Evolutionary conservation across 2,113 vertebrate genomes (phyloP), one percentile per base, ranked within the genome.

Genomic region (Amphilophus citrinellus): DNA sequence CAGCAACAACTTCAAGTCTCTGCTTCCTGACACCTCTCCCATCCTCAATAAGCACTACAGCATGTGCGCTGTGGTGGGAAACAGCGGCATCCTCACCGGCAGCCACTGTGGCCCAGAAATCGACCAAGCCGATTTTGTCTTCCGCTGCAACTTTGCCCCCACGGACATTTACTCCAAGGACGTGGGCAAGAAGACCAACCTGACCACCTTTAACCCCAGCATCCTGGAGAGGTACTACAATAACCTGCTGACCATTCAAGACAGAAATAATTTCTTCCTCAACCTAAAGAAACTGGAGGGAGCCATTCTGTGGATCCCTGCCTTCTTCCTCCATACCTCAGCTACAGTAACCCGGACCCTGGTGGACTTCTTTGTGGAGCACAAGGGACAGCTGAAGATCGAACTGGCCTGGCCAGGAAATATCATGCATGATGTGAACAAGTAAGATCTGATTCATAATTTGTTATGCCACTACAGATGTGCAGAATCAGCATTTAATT

Each of bases 201-300:
- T 99, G 5, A 99, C 98, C 11, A 99, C 98, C 82, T 99, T 99
- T 83, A 99, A 99, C 94, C 98, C 98, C 80, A 99, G 98, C 94
- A 99, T 99, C 91, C 95, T 99, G 91, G 98, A 99, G 85, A 97
- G 98, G 91, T 99, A 99, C 89, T 99, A 99, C 96, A 99, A 99
- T 93, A 99, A 99, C 77, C 97, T 99, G 39, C 85, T 99, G 92
- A 99, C 98, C 92, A 98, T 99, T 86, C 98, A 99, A 89, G 98
- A 99, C 90, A 96, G 98, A 86, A 99, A 99, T 94, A 99, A 99
- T 89, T 99, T 99, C 96, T 99, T 98, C 78, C 95, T 99, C 37
- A 98, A 97, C 84, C 91, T 99, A 89, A 99, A 99, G 91, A 99
- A 99, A 95, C 97, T 99, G 1, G 98, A 99, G 1, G 97, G 97